Evolutionary conservation across 2,888 invertebrate genomes (phyloP), one percentile per base, ranked within the genome.

Genomic region (Heliconius hortense): DNA sequence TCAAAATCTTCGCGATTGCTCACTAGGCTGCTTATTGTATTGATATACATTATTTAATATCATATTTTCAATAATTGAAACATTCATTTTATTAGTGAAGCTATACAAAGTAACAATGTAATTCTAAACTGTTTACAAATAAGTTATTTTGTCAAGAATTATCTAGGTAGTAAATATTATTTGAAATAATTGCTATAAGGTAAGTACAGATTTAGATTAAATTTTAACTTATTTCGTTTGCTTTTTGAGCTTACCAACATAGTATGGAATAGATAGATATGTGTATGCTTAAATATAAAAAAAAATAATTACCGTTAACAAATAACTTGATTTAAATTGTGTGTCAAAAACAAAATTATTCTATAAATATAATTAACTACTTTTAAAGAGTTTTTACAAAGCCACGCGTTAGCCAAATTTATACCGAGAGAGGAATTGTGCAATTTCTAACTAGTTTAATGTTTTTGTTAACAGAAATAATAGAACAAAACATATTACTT

Each of bases 1-100:
- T 91, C 90, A 26, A 84, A 80, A 74, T 91, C 91, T 8, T 88
- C 90, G 1, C 84, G 87, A 69, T 87, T 86, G 24, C 84, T 87
- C 56, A 86, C 81, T 62, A 91, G 84, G 77, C 91, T 92, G 89
- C 86, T 89, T 87, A 74, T 85, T 80, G 82, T 59, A 75, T 18
- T 48, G 43, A 71, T 28, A 68, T 64, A 35, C 59, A n/a, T 59
- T 71, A 48, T 56, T 39, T 48, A 39, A 53, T 18, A 31, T 39
- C 15, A 71, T 18, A 35, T 68, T 21, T 68, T 48, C 10, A 48
- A 48, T 43, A 26, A n/a, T 18, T 43, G n/a, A n/a, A 39, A 24
- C 43, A 21, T 35, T n/a, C 21, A 8, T 21, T 18, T 35, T 4
- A 66, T 15, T 7, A 39, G 21, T 24, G 3, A 3, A 24, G 4